Evolutionary conservation across 1,140 invertebrate genomes (phyloP).

Genomic region (Dolichoris vasculosae): DNA sequence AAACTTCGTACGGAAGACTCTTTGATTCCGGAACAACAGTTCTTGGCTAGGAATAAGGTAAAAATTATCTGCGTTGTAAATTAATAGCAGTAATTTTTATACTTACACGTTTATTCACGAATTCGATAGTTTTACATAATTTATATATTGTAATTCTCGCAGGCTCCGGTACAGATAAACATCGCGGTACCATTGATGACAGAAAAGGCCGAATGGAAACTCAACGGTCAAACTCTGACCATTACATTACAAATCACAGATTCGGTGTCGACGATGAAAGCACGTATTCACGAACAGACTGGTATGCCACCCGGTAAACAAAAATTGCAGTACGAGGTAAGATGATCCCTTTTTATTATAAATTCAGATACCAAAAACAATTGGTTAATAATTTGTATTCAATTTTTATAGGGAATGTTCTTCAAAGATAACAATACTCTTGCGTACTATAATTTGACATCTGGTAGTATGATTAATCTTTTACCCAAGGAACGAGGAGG

Average conservation of each 20-base stretch:
- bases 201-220: slow-evolving; percentile 96
- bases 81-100: slow-evolving; percentile 37
- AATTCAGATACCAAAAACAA: not conserved
- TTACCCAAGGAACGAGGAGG: slow-evolving; percentile 98
- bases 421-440: slow-evolving; percentile 97
- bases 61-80: not conserved
- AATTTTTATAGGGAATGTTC: slow-evolving; percentile 87
- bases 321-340: slow-evolving; percentile 93
- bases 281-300: slow-evolving; percentile 90
- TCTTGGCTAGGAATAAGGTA: slow-evolving; percentile 82
- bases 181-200: slow-evolving; percentile 87
- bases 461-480: slow-evolving; percentile 88
- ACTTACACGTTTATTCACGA: not conserved
- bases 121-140: slow-evolving; percentile 31
- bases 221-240: slow-evolving; percentile 92
- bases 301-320: slow-evolving; percentile 98
- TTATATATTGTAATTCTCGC: slow-evolving; percentile 32
- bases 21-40: slow-evolving; percentile 90
- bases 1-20: slow-evolving; percentile 94
- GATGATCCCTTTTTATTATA: slow-evolving; percentile 52
- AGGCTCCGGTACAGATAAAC: slow-evolving; percentile 85
- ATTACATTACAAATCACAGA: slow-evolving; percentile 88
- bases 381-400: not conserved
- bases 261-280: slow-evolving; percentile 89
- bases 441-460: slow-evolving; percentile 95